Base-by-base conservation (phyloP, 2,888 invertebrate species). In the Gymnocheta viridis region DNA sequence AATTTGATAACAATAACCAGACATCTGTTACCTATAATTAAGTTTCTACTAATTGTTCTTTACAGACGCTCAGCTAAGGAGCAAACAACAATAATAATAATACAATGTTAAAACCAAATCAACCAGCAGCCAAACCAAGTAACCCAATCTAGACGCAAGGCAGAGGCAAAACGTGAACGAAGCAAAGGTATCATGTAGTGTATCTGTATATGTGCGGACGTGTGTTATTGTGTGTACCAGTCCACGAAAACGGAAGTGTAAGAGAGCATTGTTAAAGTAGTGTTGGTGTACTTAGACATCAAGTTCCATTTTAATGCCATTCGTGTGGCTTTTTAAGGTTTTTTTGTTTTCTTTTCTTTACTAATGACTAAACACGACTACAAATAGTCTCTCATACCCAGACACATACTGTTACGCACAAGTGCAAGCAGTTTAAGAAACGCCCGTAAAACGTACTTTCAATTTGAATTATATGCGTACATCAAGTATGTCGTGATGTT, bases 1-100 rank as follows among this genome's bases (percentile, higher is more conserved):
- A 81, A 84, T 84, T 84, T 84, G 83, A 73, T 84, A 84, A 84
- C 83, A 77, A 84, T 84, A 81, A 81, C 80, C 83, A 77, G 79
- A 69, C 83, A 84, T 84, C 83, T 84, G 83, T 84, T 84, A 72
- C 76, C 80, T 76, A 84, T 77, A 84, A 84, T 84, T 84, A 84
- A 84, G 83, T 81, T 77, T 77, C 51, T 60, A 80, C 83, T 80
- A 84, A 84, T 84, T 84, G 83, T 81, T 62, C 83, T 62, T 81
- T 80, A 67, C 62, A 74, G 58, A 81, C 44, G 76, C 54, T 19
- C 54, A 44, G 49, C 54, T 17, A 70, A 49, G 56, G 10, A 56
- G 51, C 73, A 54, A 78, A 78, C 32, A 70, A 17, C 27, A 78
- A 41, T 10, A 70, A 70, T n/a, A 78, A 51, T 10, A 60, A 69